These are phyloP conservation scores for Euplagia quadripunctaria DNA, from an alignment of 2,888 invertebrate genomes.

Conservation along the genomic window DNA sequence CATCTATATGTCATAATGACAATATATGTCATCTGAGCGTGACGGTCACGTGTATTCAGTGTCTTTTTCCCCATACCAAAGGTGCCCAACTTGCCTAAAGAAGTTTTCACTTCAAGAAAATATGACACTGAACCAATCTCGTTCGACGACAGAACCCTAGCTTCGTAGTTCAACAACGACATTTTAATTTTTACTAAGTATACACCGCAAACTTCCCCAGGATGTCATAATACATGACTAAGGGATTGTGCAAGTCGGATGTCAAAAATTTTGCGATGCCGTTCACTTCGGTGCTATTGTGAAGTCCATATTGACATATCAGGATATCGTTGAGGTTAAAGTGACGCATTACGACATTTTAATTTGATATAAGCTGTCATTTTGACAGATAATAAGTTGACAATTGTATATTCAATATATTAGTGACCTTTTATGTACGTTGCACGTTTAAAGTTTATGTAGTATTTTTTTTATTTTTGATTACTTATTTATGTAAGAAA, in stretches of 20 bases:
- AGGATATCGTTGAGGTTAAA: constrained; percentile 6
- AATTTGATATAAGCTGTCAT: not conserved
- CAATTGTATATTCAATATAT: not conserved
- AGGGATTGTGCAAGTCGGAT: constrained; percentile 9
- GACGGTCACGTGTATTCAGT: too few relatives aligned
- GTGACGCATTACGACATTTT: not conserved
- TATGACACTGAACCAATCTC: not conserved
- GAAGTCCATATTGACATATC: constrained; percentile 4
- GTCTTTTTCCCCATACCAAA: too few relatives aligned
- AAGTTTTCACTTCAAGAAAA: too few relatives aligned
- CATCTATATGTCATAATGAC: too few relatives aligned
- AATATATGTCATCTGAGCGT: too few relatives aligned
- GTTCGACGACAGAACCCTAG: not conserved
- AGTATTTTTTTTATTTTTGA: not conserved
- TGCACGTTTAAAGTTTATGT: not conserved
- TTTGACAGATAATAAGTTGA: not conserved
- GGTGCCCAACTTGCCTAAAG: too few relatives aligned
- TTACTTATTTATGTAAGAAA: not conserved
- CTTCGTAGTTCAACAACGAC: not conserved
- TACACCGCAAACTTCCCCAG: constrained; percentile 1
- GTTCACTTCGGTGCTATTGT: not conserved
- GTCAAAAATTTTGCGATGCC: not conserved
- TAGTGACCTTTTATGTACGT: not conserved
- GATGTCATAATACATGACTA: constrained; percentile 1
- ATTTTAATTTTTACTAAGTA: constrained; percentile 3